These are phyloP conservation scores for Mizuhopecten yessoensis DNA, from an alignment of 1,140 invertebrate genomes.

Conservation along the genomic window DNA sequence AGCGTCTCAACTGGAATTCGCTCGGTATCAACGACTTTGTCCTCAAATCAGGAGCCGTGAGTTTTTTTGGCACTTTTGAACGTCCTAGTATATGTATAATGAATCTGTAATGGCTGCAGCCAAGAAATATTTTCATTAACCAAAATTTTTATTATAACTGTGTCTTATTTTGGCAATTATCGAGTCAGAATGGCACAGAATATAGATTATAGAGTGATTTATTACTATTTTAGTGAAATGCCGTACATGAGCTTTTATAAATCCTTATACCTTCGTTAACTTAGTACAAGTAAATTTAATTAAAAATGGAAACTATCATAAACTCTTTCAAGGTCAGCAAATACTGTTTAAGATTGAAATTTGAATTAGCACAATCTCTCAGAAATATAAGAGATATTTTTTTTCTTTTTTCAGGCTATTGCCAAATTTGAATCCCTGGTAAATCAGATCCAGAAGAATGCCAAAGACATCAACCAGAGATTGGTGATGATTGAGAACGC, in stretches of 20 bases:
- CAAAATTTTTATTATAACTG: too few species aligned
- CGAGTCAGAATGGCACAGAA: too few species aligned
- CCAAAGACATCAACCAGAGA: constrained; percentile 86
- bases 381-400: too few species aligned
- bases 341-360: background rate
- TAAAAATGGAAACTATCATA: background rate
- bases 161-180: too few species aligned
- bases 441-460: constrained; percentile 90
- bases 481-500: constrained; percentile 80
- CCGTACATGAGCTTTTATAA: too few species aligned
- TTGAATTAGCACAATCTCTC: background rate
- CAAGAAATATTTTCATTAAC: too few species aligned
- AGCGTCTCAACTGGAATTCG: constrained; percentile 92
- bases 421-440: constrained; percentile 87
- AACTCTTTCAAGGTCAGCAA: background rate
- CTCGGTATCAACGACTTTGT: constrained; percentile 91
- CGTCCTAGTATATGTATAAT: constrained; percentile 18
- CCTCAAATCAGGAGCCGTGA: constrained; percentile 84
- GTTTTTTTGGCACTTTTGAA: constrained; percentile 49
- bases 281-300: too few species aligned
- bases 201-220: too few species aligned
- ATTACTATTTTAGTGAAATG: too few species aligned
- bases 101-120: too few species aligned
- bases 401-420: constrained; percentile 78
- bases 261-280: background rate